A percentile compares a stretch with the other conserved stretches of the same genome.
Evolutionary conservation across 23 tunicate genomes (phyloP).

Genomic region (Oikopleura vanhoeffeni): DNA sequence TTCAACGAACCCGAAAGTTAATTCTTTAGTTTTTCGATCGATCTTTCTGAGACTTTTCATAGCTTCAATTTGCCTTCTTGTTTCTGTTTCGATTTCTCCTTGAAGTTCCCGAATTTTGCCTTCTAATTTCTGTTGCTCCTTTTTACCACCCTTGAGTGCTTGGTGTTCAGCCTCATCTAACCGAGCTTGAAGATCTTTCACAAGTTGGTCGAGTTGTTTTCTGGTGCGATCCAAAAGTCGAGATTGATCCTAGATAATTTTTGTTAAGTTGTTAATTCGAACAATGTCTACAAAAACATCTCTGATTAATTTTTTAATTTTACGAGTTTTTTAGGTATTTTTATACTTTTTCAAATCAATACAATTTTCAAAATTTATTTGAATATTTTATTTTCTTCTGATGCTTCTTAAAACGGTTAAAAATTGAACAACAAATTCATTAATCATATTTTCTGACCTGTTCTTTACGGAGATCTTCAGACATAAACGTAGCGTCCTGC

Average conservation of each 20-base stretch:
- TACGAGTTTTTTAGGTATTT: no score
- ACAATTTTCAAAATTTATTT: no score
- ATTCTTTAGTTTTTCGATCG: constrained; percentile 79
- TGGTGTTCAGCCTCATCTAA: constrained; percentile 20
- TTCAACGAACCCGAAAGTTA: constrained; percentile 17
- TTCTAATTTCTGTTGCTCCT: constrained; percentile 21
- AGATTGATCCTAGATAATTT: constrained; percentile 19
- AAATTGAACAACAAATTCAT: no score
- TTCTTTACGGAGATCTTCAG: constrained; percentile 68
- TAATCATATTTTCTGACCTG: no score
- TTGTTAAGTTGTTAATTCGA: no score
- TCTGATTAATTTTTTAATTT: no score
- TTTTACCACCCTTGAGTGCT: constrained; percentile 26
- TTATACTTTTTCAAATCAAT: no score
- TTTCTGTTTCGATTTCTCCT: constrained; percentile 68
- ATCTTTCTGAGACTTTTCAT: constrained; percentile 71
- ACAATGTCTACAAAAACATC: no score
- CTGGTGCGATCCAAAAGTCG: constrained; percentile 19
- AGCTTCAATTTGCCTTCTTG: constrained; percentile 78
- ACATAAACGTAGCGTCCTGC: constrained; percentile 32
- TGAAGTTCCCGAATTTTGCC: constrained; percentile 33
- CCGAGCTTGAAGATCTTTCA: constrained; percentile 22
- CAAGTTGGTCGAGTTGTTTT: constrained; percentile 17
- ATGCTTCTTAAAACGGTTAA: no score
- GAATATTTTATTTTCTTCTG: no score